Base-by-base conservation (phyloP, 1,140 invertebrate genomes). In the Zaprionus camerounensis region DNA sequence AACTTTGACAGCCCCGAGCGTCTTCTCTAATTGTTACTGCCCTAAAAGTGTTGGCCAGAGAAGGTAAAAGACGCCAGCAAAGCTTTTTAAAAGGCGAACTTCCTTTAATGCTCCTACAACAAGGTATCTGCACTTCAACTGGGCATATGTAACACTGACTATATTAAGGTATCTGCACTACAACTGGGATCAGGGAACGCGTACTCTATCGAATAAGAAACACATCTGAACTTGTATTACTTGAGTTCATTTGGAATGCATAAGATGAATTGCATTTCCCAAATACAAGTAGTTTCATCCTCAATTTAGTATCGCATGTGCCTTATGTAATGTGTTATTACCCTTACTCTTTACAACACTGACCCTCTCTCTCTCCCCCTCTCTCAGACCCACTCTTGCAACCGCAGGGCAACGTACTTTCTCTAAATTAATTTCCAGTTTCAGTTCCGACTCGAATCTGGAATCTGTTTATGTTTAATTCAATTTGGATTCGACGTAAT, bases 11-110 rank as follows among this genome's bases (percentile, higher is more conserved):
- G 73, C 81, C 70, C 24, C 65, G 69, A 63, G 81, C 70, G 62
- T 80, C 72, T 51, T 65, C 73, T 84, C 82, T 84, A 83, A 84
- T 83, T 83, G 81, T 80, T 81, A 80, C 68, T 81, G 77, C 59
- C 46, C 46, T 20, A 22, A 49, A 20, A 17, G 46, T 20, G 46
- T 49, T 49, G 46, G 17, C 2, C 15, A 41, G 49, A 56, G 62
- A 71, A 76, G 49, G 67, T 68, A 51, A 53, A 38, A 53, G 38
- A 28, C 64, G 20, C 57, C 11, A 28, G 12, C 28, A n/a, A n/a
- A 71, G 49, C 17, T 20, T 65, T 57, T 41, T 12, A 34, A 49
- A 55, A 51, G 15, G 46, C 13, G 24, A 12, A n/a, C 5, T 41
- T 41, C 38, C 13, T 41, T n/a, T 1, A 7, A n/a, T 41, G 15